Evolutionary conservation across 2,888 invertebrate species (phyloP), one percentile per base, ranked within the genome.

Genomic region (Aradus depressus): DNA sequence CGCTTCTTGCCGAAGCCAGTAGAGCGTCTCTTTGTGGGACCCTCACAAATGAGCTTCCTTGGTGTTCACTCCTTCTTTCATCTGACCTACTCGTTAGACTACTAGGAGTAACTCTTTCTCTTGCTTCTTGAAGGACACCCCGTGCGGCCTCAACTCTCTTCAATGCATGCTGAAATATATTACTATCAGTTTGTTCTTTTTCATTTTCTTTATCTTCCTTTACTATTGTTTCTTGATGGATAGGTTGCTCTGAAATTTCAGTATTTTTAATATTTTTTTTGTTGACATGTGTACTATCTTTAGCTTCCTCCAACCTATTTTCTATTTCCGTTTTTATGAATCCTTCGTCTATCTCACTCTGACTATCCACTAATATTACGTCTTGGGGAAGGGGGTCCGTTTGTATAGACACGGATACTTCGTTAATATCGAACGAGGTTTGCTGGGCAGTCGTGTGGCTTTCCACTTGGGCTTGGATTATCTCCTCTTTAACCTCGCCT

Each of bases 331-430:
- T 23, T 1, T 35, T 16, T 18, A 44, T 31, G 10, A 26, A 25
- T 16, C 43, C 45, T 25, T 43, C 41, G 18, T 39, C 18, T 18
- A 16, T 28, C 14, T 45, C 47, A 26, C 44, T 38, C 28, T 55
- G 54, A 52, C 55, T 48, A 21, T 55, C 58, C 62, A 82, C 81
- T 63, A 78, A 79, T 57, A 77, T 75, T 52, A 82, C 77, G 60
- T 85, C 86, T 60, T 86, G 85, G 0, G 85, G 84, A 37, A 88
- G 66, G 0, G 87, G 86, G 67, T 89, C 88, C 0, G 88, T 89
- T 69, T 89, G 88, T 1, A 85, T 86, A 1, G 84, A 86, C 4
- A 83, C 81, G 63, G 84, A 83, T 21, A 79, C 79, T 67, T 85
- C 85, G 54, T 61, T 61, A n/a, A 52, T 16, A 50, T 59, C 59